A percentile compares a stretch with the other conserved stretches of the same genome.
Evolutionary conservation across 2,797 vertebrate genomes (phyloP).

Genomic region (Anniella stebbinsi): DNA sequence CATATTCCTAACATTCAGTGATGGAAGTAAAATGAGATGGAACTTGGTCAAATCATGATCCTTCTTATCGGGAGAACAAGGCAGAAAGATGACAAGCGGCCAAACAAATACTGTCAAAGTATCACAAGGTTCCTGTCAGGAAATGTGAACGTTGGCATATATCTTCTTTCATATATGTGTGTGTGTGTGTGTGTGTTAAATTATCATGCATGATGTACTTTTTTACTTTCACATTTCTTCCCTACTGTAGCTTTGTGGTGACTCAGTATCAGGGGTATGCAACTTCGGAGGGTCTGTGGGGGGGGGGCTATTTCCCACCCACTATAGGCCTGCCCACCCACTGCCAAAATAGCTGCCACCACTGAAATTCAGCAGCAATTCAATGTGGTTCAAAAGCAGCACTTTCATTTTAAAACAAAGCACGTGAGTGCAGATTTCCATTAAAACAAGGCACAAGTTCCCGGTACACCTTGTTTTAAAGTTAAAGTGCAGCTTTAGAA

Average conservation of each 20-base stretch:
- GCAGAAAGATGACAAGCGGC: not conserved
- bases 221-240: not conserved
- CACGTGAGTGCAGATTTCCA: too few species aligned
- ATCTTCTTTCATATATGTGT: not conserved
- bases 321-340: too few species aligned
- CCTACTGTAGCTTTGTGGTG: not conserved
- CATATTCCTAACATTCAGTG: constrained; percentile 25
- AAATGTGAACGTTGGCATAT: not conserved
- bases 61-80: not conserved
- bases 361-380: too few species aligned
- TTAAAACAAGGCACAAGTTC: too few species aligned
- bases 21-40: not conserved
- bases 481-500: too few species aligned
- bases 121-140: not conserved
- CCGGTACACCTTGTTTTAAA: too few species aligned
- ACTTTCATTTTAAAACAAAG: too few species aligned
- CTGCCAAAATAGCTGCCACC: too few species aligned
- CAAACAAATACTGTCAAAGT: not conserved
- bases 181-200: not conserved
- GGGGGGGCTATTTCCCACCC: too few species aligned
- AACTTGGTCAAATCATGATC: not conserved
- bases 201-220: not conserved
- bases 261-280: not conserved
- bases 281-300: not conserved
- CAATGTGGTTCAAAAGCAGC: too few species aligned